Base-by-base conservation (phyloP, 2,113 vertebrate genomes). In the Oreochromis spilurus region DNA sequence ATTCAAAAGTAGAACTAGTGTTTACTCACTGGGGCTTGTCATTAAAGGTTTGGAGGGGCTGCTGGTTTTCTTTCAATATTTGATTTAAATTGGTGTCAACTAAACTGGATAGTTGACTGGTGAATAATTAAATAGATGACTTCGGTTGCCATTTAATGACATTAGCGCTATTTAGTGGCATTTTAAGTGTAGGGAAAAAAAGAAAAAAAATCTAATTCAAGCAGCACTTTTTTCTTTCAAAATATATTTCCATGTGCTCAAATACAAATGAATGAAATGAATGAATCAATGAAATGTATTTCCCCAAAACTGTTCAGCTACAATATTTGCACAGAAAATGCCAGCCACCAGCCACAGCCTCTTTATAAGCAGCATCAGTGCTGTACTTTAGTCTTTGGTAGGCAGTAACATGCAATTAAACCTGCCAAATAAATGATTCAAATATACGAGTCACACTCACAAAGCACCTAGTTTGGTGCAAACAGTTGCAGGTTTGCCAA, bases 61-160 rank as follows among this genome's bases (percentile, higher is more conserved):
- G 70, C 21, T 50, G 43, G 43, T 10, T 45, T 11, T 29, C 43
- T 75, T 10, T 29, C 24, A 19, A 10, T 48, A 29, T 75, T 48
- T 11, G 40, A 48, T 48, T 2, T 11, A 0, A 45, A 17, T 10
- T 2, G 21, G 14, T 48, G 40, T 48, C 4, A 48, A 11, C 24
- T 50, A 48, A 50, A 29, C 24, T 17, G 14, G 3, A 29, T 9
- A 26, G 21, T 45, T 10, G 38, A 24, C 0, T 11, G 9, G 29
- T 50, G 43, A 31, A 29, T 29, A 75, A 75, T 0, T 29, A 50
- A 75, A 12, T 3, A 19, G 24, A 9, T 29, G 13, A 72, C 38
- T 17, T 72, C 1, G 1, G 38, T 11, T 0, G 6, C 21, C 43
- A 7, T 50, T 50, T 75, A 31, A 12, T 50, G 24, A 19, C 24